These are phyloP conservation scores for Luehdorfia chinensis DNA, from an alignment of 1,140 invertebrate genomes.

Conservation along the genomic window DNA sequence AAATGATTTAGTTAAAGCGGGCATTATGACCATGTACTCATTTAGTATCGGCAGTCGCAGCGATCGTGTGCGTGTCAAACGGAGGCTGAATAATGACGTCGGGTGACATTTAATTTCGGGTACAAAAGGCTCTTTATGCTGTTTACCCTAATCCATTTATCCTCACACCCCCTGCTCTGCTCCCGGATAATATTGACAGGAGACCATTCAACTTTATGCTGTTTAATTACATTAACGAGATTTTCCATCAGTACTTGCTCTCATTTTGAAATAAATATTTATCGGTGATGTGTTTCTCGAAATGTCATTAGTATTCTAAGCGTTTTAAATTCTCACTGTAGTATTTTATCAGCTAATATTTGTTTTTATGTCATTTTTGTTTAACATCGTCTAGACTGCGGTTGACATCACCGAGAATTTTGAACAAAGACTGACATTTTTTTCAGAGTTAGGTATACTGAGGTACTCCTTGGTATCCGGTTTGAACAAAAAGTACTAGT, in stretches of 20 bases:
- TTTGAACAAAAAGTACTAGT: no score
- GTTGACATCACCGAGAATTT: no score
- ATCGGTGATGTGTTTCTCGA: no score
- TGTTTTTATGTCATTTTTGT: no score
- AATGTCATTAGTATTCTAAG: no score
- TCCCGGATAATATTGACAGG: conserved; percentile 57
- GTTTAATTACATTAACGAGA: conserved; percentile 53
- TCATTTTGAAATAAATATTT: conserved; percentile 11
- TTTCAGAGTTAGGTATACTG: no score
- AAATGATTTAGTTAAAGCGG: no score
- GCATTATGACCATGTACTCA: neutral
- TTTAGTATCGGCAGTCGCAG: conserved; percentile 7
- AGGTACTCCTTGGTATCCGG: no score
- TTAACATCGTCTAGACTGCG: no score
- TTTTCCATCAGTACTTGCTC: conserved; percentile 17
- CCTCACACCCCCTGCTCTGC: conserved; percentile 21
- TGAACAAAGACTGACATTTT: no score
- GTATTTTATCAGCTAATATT: no score
- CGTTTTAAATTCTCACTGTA: no score
- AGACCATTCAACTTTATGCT: conserved; percentile 51
- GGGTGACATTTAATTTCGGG: conserved; percentile 72
- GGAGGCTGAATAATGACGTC: conserved; percentile 63
- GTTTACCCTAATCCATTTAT: conserved; percentile 72
- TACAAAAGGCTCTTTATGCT: conserved; percentile 73
- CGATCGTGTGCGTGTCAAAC: conserved; percentile 38